A percentile compares a stretch with the other conserved stretches of the same genome.
Evolutionary conservation across 2,113 vertebrate species (phyloP).

Genomic region (Alethe castanea): DNA sequence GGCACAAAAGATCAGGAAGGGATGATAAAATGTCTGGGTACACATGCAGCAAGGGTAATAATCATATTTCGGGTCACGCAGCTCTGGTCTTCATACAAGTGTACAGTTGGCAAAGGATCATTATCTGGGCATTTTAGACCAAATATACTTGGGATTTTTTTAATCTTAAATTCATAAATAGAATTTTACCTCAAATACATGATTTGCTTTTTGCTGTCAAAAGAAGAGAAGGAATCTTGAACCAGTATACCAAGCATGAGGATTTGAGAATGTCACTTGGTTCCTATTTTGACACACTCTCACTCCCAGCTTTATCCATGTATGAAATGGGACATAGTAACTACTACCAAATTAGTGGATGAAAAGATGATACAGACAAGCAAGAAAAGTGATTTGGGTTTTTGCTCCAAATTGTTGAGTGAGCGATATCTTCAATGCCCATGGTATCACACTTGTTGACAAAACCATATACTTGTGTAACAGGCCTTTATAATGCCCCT

Average conservation of each 20-base stretch:
- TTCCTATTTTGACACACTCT: not conserved
- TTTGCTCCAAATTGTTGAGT: not conserved
- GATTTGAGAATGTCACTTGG: not conserved
- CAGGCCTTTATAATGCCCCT: not conserved
- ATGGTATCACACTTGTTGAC: not conserved
- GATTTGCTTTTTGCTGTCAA: not conserved
- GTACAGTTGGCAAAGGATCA: not conserved
- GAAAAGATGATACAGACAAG: no score
- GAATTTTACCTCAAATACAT: not conserved
- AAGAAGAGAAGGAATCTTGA: not conserved
- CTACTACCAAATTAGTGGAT: no score
- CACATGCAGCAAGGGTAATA: not conserved
- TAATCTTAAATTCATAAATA: not conserved
- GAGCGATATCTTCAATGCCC: not conserved
- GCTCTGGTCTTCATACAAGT: fast-evolving
- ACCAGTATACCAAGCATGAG: not conserved
- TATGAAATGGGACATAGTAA: no score
- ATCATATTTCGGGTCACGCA: not conserved
- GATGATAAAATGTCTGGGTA: not conserved
- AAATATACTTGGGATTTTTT: not conserved
- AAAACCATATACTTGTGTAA: not conserved
- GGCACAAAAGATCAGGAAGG: not conserved
- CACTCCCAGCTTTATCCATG: no score
- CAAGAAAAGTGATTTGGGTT: no score
- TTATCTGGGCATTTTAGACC: not conserved